phyloP scores from a whole-genome alignment of 2,888 invertebrate genomes.

The Glomeris marginata region DNA sequence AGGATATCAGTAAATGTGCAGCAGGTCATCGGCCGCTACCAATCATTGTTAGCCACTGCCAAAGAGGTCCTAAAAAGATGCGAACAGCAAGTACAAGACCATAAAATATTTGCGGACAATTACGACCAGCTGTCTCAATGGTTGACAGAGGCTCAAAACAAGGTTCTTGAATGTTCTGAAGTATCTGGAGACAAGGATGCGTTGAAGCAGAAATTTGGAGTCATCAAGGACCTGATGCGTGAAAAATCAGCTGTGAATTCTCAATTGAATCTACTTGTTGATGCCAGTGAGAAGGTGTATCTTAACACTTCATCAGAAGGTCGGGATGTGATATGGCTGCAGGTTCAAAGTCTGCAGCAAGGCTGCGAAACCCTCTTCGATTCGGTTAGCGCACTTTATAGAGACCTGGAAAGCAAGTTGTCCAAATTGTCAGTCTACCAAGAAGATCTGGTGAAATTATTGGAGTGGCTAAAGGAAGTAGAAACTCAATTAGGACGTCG shows the following conservation, averaged over 20 bases:
- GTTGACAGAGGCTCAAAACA: slow-evolving; percentile 56
- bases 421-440: slow-evolving; percentile 74
- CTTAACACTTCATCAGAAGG: slow-evolving; percentile 74
- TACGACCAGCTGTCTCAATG: slow-evolving; percentile 70
- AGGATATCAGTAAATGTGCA: slow-evolving; percentile 75
- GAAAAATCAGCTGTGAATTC: slow-evolving; percentile 59
- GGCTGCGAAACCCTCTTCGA: slow-evolving; percentile 68
- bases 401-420: slow-evolving; percentile 67
- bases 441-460: slow-evolving; percentile 61
- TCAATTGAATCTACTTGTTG: slow-evolving; percentile 65
- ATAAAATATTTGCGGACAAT: slow-evolving; percentile 61
- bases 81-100: slow-evolving; percentile 71
- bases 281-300: slow-evolving; percentile 74
- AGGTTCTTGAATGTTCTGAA: slow-evolving; percentile 39
- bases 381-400: slow-evolving; percentile 55
- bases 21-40: slow-evolving; percentile 76
- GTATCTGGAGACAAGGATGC: slow-evolving; percentile 43
- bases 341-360: slow-evolving; percentile 68
- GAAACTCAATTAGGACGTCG: slow-evolving; percentile 61
- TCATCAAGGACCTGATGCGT: slow-evolving; percentile 42
- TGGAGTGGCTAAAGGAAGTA: slow-evolving; percentile 59
- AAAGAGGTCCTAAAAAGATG: slow-evolving; percentile 84
- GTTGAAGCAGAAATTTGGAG: slow-evolving; percentile 50
- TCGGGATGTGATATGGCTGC: slow-evolving; percentile 63
- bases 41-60: slow-evolving; percentile 72